A percentile compares a stretch with the other conserved stretches of the same genome.
Conservation (phyloP, 1,140 invertebrate genomes). For the Atta cephalotes region DNA sequence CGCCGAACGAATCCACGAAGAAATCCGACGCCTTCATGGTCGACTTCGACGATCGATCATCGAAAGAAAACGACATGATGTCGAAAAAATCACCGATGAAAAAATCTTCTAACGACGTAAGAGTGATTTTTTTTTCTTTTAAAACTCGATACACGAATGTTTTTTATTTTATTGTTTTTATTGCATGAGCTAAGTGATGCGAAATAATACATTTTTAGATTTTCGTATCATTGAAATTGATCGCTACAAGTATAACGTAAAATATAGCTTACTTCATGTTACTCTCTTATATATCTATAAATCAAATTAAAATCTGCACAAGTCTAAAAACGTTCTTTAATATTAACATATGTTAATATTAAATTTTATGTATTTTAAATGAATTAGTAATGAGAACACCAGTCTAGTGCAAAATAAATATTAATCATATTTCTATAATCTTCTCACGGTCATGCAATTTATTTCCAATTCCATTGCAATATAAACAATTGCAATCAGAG, state of each 20-base stretch:
- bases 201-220: background rate
- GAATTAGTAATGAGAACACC: slow-evolving; percentile 1
- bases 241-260: background rate
- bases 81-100: slow-evolving; percentile 57
- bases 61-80: slow-evolving; percentile 62
- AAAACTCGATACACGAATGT: background rate
- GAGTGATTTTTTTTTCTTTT: background rate
- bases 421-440: slow-evolving; percentile 25
- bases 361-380: slow-evolving; percentile 39
- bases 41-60: slow-evolving; percentile 71
- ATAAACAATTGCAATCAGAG: slow-evolving; percentile 12
- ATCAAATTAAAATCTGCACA: background rate
- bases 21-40: slow-evolving; percentile 69
- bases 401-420: background rate
- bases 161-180: background rate
- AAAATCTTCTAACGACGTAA: slow-evolving; percentile 69
- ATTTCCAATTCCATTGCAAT: background rate
- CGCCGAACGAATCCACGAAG: slow-evolving; percentile 53
- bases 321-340: slow-evolving; percentile 1
- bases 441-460: background rate
- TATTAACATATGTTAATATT: background rate
- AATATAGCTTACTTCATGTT: slow-evolving; percentile 8
- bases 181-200: background rate
- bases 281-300: background rate
- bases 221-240: background rate